Base-by-base conservation (phyloP, 1,140 invertebrate genomes). In the Harpegnathos saltator region DNA sequence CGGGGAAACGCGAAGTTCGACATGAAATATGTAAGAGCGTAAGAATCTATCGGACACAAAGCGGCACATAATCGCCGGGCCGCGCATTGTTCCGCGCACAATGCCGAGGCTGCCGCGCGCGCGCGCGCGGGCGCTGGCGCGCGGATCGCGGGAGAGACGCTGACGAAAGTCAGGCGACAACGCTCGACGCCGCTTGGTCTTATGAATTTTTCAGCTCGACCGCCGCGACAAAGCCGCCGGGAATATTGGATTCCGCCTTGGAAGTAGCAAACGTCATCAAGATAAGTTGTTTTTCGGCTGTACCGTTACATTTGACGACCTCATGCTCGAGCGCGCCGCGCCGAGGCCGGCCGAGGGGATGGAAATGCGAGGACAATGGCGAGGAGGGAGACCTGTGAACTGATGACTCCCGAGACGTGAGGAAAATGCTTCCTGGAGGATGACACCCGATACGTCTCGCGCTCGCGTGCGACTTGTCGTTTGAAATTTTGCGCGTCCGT, bases 21-120 rank as follows among this genome's bases (percentile, higher is more conserved):
- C 80, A 85, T 87, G 85, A 87, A 87, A 87, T 87, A 87, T 87
- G 85, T 83, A 86, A 73, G 82, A 85, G 72, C 72, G 52, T 63
- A 78, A 82, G 48, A 78, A 48, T 77, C 54, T 71, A 78, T 86
- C 48, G 84, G 78, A 61, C 68, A 72, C 52, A 84, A 73, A 65
- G 50, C 68, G 85, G 61, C 81, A 74, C 29, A 56, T 87, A 87
- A 87, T 86, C 84, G 84, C 26, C 63, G 50, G 54, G n/a, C 50
- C 54, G 81, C 48, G 26, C 56, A 87, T 87, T 87, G 86, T 87
- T 80, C 86, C 85, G 66, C 26, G 15, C 56, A 87, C 85, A 87
- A 87, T 87, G 71, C 65, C 61, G 24, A 38, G 24, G 48, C 72
- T n/a, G 84, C 66, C 33, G 33, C 33, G 33, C n/a, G n/a, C n/a